These are phyloP conservation scores for Branchipolynoe longqiensis DNA, from an alignment of 2,888 invertebrate genomes.

Conservation along the genomic window DNA sequence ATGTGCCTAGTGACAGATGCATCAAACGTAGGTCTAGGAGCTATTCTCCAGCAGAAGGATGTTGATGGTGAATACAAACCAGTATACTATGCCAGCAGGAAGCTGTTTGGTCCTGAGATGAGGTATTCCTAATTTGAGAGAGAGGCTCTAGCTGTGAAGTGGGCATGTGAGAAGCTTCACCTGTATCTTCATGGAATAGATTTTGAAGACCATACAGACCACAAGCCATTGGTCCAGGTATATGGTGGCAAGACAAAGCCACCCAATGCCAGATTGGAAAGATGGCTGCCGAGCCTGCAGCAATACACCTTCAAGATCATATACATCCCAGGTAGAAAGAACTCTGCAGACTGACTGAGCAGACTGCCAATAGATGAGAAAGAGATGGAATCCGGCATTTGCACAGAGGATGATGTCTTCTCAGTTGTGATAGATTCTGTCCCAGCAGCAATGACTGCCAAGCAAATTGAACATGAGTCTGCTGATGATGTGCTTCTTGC, in stretches of 20 bases:
- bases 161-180: constrained; percentile 64
- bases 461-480: no score
- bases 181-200: constrained; percentile 62
- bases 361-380: background rate
- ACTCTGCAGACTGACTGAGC: constrained; percentile 60
- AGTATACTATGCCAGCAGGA: constrained; percentile 64
- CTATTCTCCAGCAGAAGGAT: constrained; percentile 64
- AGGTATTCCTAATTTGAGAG: constrained; percentile 67
- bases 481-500: no score
- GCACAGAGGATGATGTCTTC: no score
- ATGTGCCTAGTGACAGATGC: constrained; percentile 63
- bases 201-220: constrained; percentile 66
- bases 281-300: constrained; percentile 70
- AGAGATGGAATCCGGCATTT: no score
- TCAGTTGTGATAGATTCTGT: no score
- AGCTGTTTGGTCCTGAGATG: constrained; percentile 62
- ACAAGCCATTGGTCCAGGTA: constrained; percentile 61
- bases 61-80: constrained; percentile 58
- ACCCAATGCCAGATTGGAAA: constrained; percentile 67
- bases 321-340: constrained; percentile 67
- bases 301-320: constrained; percentile 63
- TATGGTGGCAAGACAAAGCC: constrained; percentile 66
- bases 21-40: constrained; percentile 63
- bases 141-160: constrained; percentile 65
- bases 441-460: no score